Evolutionary conservation across 2,797 vertebrate species (phyloP), one percentile per base, ranked within the genome.

Genomic region (Columba guinea): DNA sequence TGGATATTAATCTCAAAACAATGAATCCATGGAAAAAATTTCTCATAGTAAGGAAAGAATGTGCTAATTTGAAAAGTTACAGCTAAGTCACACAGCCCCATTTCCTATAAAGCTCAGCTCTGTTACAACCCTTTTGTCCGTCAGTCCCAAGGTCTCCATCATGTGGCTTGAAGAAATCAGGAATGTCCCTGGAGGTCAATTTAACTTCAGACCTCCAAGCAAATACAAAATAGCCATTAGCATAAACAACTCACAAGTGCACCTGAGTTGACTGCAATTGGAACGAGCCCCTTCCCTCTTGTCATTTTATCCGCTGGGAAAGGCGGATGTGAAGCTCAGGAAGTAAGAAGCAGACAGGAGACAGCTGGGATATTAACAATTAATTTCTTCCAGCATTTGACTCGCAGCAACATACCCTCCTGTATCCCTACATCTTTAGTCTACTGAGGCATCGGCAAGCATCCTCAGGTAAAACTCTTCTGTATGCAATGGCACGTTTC

Each of bases 271-370:
- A 67, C 13, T 23, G 23, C 41, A 77, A 34, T 9, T 73, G 53
- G 53, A 39, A 70, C 0, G 0, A 73, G 51, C 7, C 13, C 41
- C 16, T 62, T 71, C n/a, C 44, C 28, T 55, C 41, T 65, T 27
- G 2, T 5, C 4, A 0, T 34, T 65, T 44, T 20, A 20, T 26
- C 15, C 1, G 1, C 53, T 44, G 53, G 28, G 39, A 60, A 81
- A 93, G 34, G 60, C 11, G 20, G 49, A 60, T 0, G 1, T 23
- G 52, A 64, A 59, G 46, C 34, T 59, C 30, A n/a, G 34, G 70
- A 58, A 24, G 55, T 20, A 60, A 4, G 27, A 68, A 62, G 52
- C 21, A 81, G 55, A 30, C 23, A 51, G 49, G 27, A 56, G 58
- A 59, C 10, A 24, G 44, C 44, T 52, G 37, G 55, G 51, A 70